These are phyloP conservation scores for Oophaga pumilio DNA, from an alignment of 2,113 vertebrate species.

Conservation along the genomic window DNA sequence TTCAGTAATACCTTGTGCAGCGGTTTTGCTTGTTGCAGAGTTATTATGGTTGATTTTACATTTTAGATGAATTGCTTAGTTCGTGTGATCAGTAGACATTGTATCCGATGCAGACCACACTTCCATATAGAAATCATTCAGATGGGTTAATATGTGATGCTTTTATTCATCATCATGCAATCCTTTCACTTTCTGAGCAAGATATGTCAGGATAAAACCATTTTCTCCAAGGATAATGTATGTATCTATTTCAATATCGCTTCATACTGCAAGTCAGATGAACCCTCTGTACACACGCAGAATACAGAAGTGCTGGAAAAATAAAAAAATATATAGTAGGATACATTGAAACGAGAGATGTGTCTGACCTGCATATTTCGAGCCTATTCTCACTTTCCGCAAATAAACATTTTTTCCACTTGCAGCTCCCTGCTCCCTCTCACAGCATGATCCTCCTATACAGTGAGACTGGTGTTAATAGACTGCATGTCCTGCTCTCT, in stretches of 20 bases:
- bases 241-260: conserved; percentile 3
- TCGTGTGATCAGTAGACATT: conserved; percentile 8
- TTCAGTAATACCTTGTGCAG: background rate
- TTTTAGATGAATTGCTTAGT: background rate
- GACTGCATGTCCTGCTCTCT: too few species aligned
- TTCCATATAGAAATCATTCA: background rate
- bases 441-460: too few species aligned
- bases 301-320: background rate
- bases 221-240: background rate
- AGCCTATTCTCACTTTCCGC: too few species aligned
- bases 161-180: conserved; percentile 3
- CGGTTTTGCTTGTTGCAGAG: conserved; percentile 1
- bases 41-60: background rate
- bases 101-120: background rate
- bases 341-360: background rate
- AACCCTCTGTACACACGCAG: background rate
- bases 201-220: conserved; percentile 4
- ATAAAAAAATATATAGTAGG: background rate
- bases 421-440: too few species aligned
- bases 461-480: too few species aligned
- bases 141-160: background rate
- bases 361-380: too few species aligned
- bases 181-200: background rate
- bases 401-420: too few species aligned
- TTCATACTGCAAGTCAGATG: conserved; percentile 6